Evolutionary conservation across 2,888 invertebrate genomes (phyloP).

Genomic region (Lacanobia oleracea): DNA sequence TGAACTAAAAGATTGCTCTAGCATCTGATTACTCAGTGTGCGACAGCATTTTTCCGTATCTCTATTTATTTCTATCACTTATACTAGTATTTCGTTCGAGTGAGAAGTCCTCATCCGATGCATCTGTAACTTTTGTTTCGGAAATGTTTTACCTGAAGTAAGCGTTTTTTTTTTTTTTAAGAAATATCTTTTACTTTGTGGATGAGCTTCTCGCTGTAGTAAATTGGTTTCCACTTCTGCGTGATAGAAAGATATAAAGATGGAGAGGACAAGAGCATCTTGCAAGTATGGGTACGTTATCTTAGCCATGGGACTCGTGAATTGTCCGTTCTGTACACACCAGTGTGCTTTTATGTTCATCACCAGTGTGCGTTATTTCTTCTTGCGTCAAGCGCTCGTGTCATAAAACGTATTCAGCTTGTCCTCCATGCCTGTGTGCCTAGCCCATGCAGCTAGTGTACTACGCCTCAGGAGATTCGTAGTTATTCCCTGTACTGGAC

Average conservation of each 20-base stretch:
- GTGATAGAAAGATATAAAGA: background rate
- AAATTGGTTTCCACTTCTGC: background rate
- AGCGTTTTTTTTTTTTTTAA: background rate
- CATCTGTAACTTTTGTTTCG: too few relatives aligned
- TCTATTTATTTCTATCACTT: constrained; percentile 6
- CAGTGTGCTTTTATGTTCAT: too few relatives aligned
- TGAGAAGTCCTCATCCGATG: background rate
- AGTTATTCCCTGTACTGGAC: too few relatives aligned
- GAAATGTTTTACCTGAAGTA: too few relatives aligned
- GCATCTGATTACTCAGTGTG: too few relatives aligned
- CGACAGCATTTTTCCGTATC: background rate
- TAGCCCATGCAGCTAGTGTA: too few relatives aligned
- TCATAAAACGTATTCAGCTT: too few relatives aligned
- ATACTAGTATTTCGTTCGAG: background rate
- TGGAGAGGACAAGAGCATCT: background rate
- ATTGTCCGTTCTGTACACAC: background rate
- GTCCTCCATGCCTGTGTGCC: too few relatives aligned
- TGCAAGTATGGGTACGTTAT: background rate
- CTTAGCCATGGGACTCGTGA: background rate
- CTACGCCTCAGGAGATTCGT: too few relatives aligned
- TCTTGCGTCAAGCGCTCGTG: too few relatives aligned
- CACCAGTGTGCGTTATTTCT: too few relatives aligned
- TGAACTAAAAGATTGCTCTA: background rate
- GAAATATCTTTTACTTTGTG: background rate
- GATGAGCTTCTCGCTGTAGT: background rate